A percentile compares a stretch with the other conserved stretches of the same genome.
phyloP scores from a whole-genome alignment of 2,888 invertebrate species.

The Hypercompe scribonia region DNA sequence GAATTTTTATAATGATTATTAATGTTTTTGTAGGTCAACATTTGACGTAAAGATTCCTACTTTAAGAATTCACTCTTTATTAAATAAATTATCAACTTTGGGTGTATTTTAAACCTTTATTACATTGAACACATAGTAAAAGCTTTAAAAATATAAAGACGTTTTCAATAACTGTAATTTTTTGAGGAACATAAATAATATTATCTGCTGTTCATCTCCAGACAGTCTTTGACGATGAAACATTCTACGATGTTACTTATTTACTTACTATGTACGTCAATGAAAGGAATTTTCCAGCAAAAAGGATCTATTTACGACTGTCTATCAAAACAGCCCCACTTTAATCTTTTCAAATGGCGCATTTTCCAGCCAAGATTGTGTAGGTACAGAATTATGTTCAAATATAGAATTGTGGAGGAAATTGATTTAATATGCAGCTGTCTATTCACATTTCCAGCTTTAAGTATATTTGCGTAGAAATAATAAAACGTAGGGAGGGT shows the following conservation, averaged over 20 bases:
- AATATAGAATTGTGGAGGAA: constrained; percentile 58
- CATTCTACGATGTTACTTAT: constrained; percentile 56
- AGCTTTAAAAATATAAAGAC: constrained; percentile 32
- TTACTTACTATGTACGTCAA: constrained; percentile 58
- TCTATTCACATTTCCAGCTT: constrained; percentile 46
- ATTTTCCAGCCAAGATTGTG: constrained; percentile 56
- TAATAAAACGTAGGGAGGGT: constrained; percentile 35
- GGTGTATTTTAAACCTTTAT: constrained; percentile 26
- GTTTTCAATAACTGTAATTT: constrained; percentile 39
- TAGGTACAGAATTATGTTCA: constrained; percentile 48
- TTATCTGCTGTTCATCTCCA: constrained; percentile 59
- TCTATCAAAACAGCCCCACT: constrained; percentile 64
- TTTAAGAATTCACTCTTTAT: constrained; percentile 30
- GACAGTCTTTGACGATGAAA: constrained; percentile 60
- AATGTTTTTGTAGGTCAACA: constrained; percentile 7
- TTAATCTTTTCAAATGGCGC: constrained; percentile 67
- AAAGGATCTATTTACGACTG: constrained; percentile 67
- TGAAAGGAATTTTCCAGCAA: constrained; percentile 61
- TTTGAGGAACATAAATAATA: constrained; percentile 54
- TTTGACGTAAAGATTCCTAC: constrained; percentile 27
- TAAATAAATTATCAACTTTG: constrained; percentile 27
- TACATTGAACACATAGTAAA: constrained; percentile 31
- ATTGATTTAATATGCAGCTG: constrained; percentile 65
- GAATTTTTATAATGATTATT: constrained; percentile 1
- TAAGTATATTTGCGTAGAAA: constrained; percentile 36